Conservation (phyloP, 1,140 invertebrate species). For the Nasonia giraulti region DNA sequence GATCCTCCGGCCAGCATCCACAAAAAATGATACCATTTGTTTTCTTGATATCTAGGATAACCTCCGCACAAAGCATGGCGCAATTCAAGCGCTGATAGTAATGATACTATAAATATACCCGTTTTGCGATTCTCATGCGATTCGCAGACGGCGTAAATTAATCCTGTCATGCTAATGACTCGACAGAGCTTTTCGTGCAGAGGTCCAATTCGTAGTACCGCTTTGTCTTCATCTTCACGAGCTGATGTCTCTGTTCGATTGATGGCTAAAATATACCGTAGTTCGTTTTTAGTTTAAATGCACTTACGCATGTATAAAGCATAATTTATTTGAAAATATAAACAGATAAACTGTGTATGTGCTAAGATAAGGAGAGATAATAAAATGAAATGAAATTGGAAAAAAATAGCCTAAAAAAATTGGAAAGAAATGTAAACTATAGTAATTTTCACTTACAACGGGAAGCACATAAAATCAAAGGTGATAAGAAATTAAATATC, state of each 20-base stretch:
- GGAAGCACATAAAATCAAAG: constrained; percentile 49
- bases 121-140: constrained; percentile 47
- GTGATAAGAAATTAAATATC: constrained; percentile 47
- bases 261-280: constrained; percentile 48
- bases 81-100: constrained; percentile 46
- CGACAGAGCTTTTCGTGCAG: constrained; percentile 51
- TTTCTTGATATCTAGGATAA: not conserved
- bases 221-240: constrained; percentile 44
- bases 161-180: constrained; percentile 46
- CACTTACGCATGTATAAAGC: too few species aligned
- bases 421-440: not conserved
- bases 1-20: constrained; percentile 36
- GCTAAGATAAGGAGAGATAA: too few species aligned
- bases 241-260: constrained; percentile 56
- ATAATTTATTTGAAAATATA: too few species aligned
- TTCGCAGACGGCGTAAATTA: constrained; percentile 56
- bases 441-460: constrained; percentile 56
- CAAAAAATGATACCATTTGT: constrained; percentile 19
- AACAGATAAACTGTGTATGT: too few species aligned
- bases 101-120: constrained; percentile 45
- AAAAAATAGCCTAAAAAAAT: not conserved
- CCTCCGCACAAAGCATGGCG: not conserved
- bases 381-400: not conserved
- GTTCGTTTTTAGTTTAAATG: too few species aligned
- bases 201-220: constrained; percentile 27